A percentile compares a stretch with the other conserved stretches of the same genome.
phyloP scores from a whole-genome alignment of 2,888 invertebrate genomes.

The Cynaeus angustus region DNA sequence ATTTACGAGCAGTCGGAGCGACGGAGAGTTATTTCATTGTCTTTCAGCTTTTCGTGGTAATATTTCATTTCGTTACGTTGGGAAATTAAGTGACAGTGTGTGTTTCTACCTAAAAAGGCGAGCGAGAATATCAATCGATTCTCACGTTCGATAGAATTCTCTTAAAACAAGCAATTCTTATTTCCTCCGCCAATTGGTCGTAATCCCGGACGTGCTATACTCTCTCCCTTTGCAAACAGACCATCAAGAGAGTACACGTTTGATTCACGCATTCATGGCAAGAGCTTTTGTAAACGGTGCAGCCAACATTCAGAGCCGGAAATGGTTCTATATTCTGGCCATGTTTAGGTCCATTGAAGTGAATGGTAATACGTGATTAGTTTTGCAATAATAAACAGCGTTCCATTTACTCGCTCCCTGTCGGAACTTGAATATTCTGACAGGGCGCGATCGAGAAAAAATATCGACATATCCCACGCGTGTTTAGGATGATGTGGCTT shows the following conservation, averaged over 20 bases:
- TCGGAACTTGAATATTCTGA: too few species aligned
- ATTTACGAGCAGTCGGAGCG: conserved; percentile 37
- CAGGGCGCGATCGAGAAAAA: too few species aligned
- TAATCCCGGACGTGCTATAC: conserved; percentile 55
- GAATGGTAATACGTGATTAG: conserved; percentile 56
- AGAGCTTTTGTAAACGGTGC: conserved; percentile 54
- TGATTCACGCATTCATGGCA: conserved; percentile 48
- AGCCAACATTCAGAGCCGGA: conserved; percentile 52
- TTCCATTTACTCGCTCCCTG: too few species aligned
- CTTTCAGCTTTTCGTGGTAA: too few species aligned
- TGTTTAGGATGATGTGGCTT: conserved; percentile 11
- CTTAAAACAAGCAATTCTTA: conserved; percentile 40
- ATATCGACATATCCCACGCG: conserved; percentile 8
- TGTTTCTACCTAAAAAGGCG: too few species aligned
- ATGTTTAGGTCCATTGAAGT: conserved; percentile 53
- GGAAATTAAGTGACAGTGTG: too few species aligned
- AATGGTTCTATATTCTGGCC: conserved; percentile 53
- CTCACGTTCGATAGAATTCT: conserved; percentile 5
- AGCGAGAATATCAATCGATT: too few species aligned
- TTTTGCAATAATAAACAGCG: conserved; percentile 51
- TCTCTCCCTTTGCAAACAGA: conserved; percentile 49
- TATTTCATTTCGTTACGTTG: too few species aligned
- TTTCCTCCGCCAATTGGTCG: conserved; percentile 51
- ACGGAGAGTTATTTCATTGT: too few species aligned
- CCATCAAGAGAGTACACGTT: conserved; percentile 48